A percentile compares a stretch with the other conserved stretches of the same genome.
These are phyloP conservation scores for Nettapus auritus DNA, from an alignment of 2,113 vertebrate species.

Conservation along the genomic window DNA sequence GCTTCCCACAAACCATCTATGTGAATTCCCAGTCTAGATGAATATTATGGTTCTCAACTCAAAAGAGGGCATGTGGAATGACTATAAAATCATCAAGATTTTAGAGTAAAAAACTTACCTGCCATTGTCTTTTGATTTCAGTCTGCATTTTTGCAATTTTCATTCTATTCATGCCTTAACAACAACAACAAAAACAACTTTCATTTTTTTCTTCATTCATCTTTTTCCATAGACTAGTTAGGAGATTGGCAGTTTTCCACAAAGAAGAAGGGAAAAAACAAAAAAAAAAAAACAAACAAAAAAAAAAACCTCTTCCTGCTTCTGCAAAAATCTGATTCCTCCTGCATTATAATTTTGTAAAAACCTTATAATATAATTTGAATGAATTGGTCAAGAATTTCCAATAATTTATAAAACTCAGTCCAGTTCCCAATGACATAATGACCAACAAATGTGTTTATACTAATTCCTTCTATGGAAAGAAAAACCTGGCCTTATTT, in stretches of 20 bases:
- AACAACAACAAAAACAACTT: neutral
- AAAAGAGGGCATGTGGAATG: accelerated
- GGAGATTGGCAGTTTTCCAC: slow-evolving; percentile 16
- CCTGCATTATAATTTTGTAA: neutral
- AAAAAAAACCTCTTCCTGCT: neutral
- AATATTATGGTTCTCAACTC: neutral
- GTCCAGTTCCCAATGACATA: neutral
- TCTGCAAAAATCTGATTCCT: neutral
- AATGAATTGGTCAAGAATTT: neutral
- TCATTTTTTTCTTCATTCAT: slow-evolving; percentile 7
- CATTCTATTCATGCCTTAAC: neutral
- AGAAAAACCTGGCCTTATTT: neutral
- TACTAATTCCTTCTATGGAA: neutral
- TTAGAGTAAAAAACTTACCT: neutral
- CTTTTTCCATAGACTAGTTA: neutral
- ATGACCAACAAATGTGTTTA: neutral
- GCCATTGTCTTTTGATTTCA: slow-evolving; percentile 2
- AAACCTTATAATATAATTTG: neutral
- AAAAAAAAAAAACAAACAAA: neutral
- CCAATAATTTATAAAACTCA: neutral
- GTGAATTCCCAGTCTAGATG: neutral
- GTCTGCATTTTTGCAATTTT: neutral
- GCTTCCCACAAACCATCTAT: neutral
- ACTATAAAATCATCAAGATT: neutral
- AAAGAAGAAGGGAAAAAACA: too few species aligned